These are phyloP conservation scores for Epirrhoe alternata DNA, from an alignment of 2,888 invertebrate species.

Conservation along the genomic window DNA sequence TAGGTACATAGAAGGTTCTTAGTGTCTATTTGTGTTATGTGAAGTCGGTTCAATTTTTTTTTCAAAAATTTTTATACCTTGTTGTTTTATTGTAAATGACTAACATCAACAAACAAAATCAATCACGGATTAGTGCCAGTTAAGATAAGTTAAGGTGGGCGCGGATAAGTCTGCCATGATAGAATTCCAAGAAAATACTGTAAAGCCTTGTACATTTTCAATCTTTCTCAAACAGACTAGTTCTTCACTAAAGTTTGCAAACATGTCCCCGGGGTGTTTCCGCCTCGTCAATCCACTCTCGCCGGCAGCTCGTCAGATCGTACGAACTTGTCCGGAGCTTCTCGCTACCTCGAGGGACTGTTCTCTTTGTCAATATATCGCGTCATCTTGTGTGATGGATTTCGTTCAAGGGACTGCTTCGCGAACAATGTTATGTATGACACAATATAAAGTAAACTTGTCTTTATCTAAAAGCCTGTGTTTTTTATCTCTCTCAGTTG, in stretches of 20 bases:
- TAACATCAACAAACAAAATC: background rate
- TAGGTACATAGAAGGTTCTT: too few species aligned
- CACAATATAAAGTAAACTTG: background rate
- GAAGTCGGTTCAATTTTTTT: too few species aligned
- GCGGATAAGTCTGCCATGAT: background rate
- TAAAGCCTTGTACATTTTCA: slow-evolving; percentile 3
- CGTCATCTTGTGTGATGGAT: slow-evolving; percentile 13
- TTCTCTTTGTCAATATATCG: slow-evolving; percentile 25
- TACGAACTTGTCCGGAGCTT: slow-evolving; percentile 32
- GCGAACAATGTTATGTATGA: background rate
- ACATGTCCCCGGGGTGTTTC: slow-evolving; percentile 33
- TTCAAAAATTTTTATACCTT: too few species aligned
- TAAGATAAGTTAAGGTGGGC: background rate
- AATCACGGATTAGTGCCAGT: background rate
- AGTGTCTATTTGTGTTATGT: too few species aligned
- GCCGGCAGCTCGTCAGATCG: slow-evolving; percentile 34
- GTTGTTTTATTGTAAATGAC: background rate
- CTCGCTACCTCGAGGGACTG: slow-evolving; percentile 14
- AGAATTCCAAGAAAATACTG: background rate
- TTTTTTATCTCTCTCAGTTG: too few species aligned
- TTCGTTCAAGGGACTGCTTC: background rate
- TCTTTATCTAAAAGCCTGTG: background rate
- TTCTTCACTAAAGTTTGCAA: slow-evolving; percentile 23
- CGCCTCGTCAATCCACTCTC: slow-evolving; percentile 35
- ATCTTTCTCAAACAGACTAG: slow-evolving; percentile 13